Evolutionary conservation across 2,888 invertebrate genomes (phyloP).

Genomic region (Camponotus fellah): DNA sequence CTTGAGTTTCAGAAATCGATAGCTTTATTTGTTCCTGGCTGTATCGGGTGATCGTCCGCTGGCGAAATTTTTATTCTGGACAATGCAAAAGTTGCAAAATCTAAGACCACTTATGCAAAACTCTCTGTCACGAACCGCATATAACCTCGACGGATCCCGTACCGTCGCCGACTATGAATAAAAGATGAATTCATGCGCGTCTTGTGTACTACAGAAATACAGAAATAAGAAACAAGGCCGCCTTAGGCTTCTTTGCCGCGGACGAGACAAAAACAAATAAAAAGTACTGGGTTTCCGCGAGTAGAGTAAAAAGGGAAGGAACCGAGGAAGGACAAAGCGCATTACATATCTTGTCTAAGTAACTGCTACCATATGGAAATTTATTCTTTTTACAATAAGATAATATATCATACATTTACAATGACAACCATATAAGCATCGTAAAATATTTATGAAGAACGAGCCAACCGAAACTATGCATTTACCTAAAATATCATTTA

Average conservation of each 20-base stretch:
- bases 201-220: slow-evolving; percentile 67
- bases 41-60: slow-evolving; percentile 20
- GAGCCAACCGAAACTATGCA: neutral
- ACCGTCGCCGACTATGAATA: slow-evolving; percentile 74
- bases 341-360: slow-evolving; percentile 33
- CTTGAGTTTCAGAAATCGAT: slow-evolving; percentile 15
- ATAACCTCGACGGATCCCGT: slow-evolving; percentile 52
- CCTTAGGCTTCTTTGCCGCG: slow-evolving; percentile 19
- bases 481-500: neutral
- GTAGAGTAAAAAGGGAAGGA: slow-evolving; percentile 1
- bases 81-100: slow-evolving; percentile 57
- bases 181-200: slow-evolving; percentile 80
- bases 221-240: slow-evolving; percentile 62
- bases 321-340: neutral
- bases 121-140: slow-evolving; percentile 61
- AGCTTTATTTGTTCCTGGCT: slow-evolving; percentile 10
- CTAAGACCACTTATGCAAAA: slow-evolving; percentile 69
- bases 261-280: slow-evolving; percentile 26
- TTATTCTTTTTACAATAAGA: slow-evolving; percentile 9
- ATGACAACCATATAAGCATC: neutral
- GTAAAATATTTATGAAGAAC: slow-evolving; percentile 1
- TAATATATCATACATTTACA: neutral
- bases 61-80: slow-evolving; percentile 42
- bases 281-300: neutral
- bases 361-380: slow-evolving; percentile 32